Conservation (phyloP, 2,113 vertebrate genomes). For the Megaceryle maxima region DNA sequence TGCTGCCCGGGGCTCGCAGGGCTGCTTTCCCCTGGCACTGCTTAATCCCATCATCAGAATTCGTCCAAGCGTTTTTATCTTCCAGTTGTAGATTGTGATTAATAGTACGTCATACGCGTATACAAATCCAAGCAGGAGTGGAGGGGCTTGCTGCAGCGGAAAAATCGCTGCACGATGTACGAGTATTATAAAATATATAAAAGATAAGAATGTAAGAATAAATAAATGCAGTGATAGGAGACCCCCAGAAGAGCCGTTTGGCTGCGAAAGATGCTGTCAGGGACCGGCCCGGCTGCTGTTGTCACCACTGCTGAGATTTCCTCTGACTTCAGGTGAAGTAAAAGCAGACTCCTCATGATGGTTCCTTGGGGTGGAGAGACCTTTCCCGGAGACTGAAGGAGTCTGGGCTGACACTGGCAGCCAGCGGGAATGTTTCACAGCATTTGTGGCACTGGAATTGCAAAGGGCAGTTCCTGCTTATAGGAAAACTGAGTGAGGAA, state of each 20-base stretch:
- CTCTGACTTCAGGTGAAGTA: neutral
- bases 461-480: fast-evolving
- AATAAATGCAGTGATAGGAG: neutral
- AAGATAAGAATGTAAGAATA: neutral
- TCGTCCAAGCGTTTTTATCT: conserved; percentile 39
- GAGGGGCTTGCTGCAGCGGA: neutral
- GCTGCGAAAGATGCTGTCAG: fast-evolving
- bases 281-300: neutral
- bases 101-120: neutral
- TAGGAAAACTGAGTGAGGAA: neutral
- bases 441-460: fast-evolving
- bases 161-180: neutral
- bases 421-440: fast-evolving
- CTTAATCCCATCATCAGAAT: neutral
- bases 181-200: neutral
- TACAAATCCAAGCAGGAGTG: conserved; percentile 6
- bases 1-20: neutral
- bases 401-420: neutral
- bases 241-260: neutral
- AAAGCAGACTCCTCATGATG: neutral
- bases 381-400: neutral
- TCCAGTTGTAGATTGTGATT: conserved; percentile 8
- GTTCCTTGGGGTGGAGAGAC: neutral
- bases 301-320: neutral
- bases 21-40: neutral